These are phyloP conservation scores for Nettapus auritus DNA, from an alignment of 2,113 vertebrate species.

Conservation along the genomic window DNA sequence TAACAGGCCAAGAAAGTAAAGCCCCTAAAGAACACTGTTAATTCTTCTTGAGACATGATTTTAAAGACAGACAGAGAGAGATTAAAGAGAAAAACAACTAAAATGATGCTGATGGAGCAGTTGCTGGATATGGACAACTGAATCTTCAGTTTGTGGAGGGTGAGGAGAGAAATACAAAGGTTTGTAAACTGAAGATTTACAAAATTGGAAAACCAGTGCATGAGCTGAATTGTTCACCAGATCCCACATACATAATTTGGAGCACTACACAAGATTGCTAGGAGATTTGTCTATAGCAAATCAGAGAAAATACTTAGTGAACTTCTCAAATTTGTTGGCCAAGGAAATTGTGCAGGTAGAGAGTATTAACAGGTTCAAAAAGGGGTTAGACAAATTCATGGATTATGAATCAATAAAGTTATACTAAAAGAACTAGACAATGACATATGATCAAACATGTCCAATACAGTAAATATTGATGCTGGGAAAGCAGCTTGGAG, in stretches of 20 bases:
- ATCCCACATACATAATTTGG: neutral
- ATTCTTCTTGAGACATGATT: neutral
- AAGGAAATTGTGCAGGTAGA: neutral
- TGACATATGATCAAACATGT: rapidly evolving
- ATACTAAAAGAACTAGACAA: neutral
- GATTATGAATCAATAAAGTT: neutral
- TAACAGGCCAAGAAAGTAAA: neutral
- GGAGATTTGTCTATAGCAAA: neutral
- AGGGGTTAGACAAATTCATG: neutral
- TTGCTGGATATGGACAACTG: neutral
- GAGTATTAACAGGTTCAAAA: neutral
- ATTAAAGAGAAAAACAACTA: neutral
- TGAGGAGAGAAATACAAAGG: neutral
- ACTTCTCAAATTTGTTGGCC: neutral
- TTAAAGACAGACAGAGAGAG: neutral
- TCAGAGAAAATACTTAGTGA: neutral
- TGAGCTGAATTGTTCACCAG: neutral
- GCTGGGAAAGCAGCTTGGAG: neutral
- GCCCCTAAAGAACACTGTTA: neutral
- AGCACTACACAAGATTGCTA: neutral
- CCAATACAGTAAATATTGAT: neutral
- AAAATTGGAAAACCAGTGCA: neutral
- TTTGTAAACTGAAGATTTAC: neutral
- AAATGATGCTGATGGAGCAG: neutral
- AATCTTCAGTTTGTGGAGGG: neutral